Evolutionary conservation across 2,113 vertebrate genomes (phyloP).

Genomic region (Maccullochella peelii): DNA sequence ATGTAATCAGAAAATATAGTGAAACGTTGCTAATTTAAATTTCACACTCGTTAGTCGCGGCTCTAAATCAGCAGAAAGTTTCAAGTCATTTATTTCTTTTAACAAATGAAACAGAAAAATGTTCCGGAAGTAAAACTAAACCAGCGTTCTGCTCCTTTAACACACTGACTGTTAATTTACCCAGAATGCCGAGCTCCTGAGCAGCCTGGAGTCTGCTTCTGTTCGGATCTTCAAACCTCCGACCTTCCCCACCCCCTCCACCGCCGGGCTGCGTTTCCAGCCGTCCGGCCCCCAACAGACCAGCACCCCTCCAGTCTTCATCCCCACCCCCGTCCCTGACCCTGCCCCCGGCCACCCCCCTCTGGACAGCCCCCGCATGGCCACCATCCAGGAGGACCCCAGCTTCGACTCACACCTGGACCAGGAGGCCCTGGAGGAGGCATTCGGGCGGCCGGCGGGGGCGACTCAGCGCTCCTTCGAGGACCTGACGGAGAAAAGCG

Average conservation of each 20-base stretch:
- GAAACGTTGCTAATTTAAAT: too few relatives aligned
- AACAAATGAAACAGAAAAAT: too few relatives aligned
- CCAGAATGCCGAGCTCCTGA: slow-evolving; percentile 95
- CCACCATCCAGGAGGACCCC: slow-evolving; percentile 95
- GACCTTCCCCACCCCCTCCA: slow-evolving; percentile 60
- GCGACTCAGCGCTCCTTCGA: slow-evolving; percentile 89
- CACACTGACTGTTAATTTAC: slow-evolving; percentile 7
- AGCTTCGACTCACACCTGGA: slow-evolving; percentile 89
- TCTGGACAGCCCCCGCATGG: slow-evolving; percentile 90
- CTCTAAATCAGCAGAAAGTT: too few relatives aligned
- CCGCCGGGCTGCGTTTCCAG: slow-evolving; percentile 77
- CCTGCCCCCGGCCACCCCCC: slow-evolving; percentile 19
- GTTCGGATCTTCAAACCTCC: slow-evolving; percentile 91
- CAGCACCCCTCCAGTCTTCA: slow-evolving; percentile 55
- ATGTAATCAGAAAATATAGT: too few relatives aligned
- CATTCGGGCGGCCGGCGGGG: slow-evolving; percentile 85
- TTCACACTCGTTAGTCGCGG: too few relatives aligned
- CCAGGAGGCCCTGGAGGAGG: slow-evolving; percentile 87
- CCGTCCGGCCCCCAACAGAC: slow-evolving; percentile 69
- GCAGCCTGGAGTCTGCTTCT: slow-evolving; percentile 93
- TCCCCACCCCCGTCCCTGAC: background rate
- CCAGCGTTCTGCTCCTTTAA: background rate
- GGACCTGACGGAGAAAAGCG: slow-evolving; percentile 89
- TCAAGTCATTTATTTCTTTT: too few relatives aligned
- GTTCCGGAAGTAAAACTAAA: background rate